Conservation (phyloP, 1,140 invertebrate genomes). For the Micrasema longulum region DNA sequence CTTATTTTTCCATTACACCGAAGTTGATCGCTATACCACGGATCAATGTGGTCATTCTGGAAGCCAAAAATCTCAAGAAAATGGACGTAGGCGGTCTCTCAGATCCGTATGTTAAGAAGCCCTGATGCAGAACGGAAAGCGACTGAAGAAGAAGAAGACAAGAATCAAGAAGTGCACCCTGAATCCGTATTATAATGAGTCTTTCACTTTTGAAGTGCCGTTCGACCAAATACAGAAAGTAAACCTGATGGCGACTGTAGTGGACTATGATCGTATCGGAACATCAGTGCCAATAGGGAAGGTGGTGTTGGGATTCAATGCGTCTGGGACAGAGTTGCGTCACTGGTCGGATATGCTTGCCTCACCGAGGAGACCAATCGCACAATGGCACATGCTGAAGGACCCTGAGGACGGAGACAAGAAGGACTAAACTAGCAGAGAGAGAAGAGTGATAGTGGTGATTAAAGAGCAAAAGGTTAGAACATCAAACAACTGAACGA, state of each 20-base stretch:
- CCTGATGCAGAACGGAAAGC: slow-evolving; percentile 99
- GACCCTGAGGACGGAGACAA: slow-evolving; percentile 95
- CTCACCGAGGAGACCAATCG: slow-evolving; percentile 96
- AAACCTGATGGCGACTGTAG: slow-evolving; percentile 96
- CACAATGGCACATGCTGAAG: slow-evolving; percentile 99
- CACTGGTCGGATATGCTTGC: slow-evolving; percentile 99
- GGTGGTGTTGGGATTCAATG: slow-evolving; percentile 96
- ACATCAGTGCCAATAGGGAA: slow-evolving; percentile 99
- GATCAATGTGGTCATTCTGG: slow-evolving; percentile 98
- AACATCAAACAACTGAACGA: slow-evolving; percentile 21
- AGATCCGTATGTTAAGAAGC: slow-evolving; percentile 99
- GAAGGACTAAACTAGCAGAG: slow-evolving; percentile 78
- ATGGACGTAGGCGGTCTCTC: slow-evolving; percentile 99
- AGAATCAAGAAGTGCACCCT: slow-evolving; percentile 99
- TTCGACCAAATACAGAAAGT: slow-evolving; percentile 99
- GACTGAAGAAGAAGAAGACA: slow-evolving; percentile 99
- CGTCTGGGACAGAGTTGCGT: slow-evolving; percentile 95
- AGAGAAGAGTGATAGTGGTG: not conserved
- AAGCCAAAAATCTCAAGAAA: slow-evolving; percentile 99
- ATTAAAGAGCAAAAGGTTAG: slow-evolving; percentile 29
- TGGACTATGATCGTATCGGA: slow-evolving; percentile 99
- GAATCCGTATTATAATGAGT: slow-evolving; percentile 99
- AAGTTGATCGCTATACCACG: too few relatives aligned
- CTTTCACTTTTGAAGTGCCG: slow-evolving; percentile 99
- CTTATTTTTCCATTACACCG: too few relatives aligned